Conservation (phyloP, 2,888 invertebrate genomes). For the Cyrtodaria siliqua region DNA sequence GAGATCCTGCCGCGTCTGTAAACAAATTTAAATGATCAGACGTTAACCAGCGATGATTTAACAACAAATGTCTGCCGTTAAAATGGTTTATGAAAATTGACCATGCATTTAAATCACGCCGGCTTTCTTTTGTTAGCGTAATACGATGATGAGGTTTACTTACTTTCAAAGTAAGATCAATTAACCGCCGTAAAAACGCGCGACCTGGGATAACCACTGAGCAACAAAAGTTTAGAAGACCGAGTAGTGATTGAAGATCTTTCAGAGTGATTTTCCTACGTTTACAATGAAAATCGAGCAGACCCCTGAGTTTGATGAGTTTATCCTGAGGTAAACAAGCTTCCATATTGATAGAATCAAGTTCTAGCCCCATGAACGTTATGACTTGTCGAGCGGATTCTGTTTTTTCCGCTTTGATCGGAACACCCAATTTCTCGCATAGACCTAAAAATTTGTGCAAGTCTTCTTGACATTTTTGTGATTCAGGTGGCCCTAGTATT, state of each 20-base stretch:
- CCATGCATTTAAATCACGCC: not conserved
- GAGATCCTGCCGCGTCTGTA: too few species aligned
- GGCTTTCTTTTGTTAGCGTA: not conserved
- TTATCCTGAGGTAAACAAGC: too few species aligned
- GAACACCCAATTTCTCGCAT: too few species aligned
- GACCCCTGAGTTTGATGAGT: not conserved
- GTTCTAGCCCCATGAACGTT: too few species aligned
- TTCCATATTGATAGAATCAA: too few species aligned
- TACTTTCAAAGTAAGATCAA: slow-evolving; percentile 35
- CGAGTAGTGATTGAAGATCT: slow-evolving; percentile 46
- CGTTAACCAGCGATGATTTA: slow-evolving; percentile 6
- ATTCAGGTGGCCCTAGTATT: too few species aligned
- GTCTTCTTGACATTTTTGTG: too few species aligned
- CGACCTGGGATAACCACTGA: slow-evolving; percentile 30
- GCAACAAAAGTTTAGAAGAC: slow-evolving; percentile 43
- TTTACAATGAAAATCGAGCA: not conserved
- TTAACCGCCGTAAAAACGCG: slow-evolving; percentile 36
- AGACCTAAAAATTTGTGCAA: too few species aligned
- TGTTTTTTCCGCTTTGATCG: too few species aligned
- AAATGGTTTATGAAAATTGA: not conserved
- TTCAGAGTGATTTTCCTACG: slow-evolving; percentile 20
- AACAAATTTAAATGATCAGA: slow-evolving; percentile 4
- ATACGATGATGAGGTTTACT: slow-evolving; percentile 15
- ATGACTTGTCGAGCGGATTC: too few species aligned
- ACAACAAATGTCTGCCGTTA: not conserved